Base-by-base conservation (phyloP, 2,797 vertebrate species). In the Phalanger gymnotis region DNA sequence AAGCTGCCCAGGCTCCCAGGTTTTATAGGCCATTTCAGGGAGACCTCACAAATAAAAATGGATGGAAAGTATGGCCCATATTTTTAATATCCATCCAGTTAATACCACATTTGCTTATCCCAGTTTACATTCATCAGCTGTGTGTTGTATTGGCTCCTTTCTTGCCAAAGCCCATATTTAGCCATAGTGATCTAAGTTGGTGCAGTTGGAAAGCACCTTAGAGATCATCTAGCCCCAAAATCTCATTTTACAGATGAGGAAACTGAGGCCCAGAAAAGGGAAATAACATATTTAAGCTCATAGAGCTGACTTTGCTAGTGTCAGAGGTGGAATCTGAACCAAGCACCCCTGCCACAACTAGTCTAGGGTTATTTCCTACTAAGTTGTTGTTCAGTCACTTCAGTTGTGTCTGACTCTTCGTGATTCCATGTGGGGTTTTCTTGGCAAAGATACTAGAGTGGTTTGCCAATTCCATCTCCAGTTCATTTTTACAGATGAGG, bases 1-100 rank as follows among this genome's bases (percentile, higher is more conserved):
- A 98, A 97, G 87, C 95, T 96, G 97, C 96, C 95, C 94, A 97
- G 94, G 92, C 96, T 98, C 97, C 98, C 56, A 93, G 94, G 93
- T 97, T 98, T 98, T 98, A 98, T 94, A 96, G 97, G 94, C 94
- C 58, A 73, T 98, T 98, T 97, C 97, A 97, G 97, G 98, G 98
- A 97, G 98, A 98, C 96, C 98, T 97, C 97, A 97, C 97, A 98
- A 97, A 98, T 95, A 95, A 98, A 98, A 97, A 92, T 0, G 52
- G 34, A 55, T 91, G 93, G 96, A 96, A 98, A 97, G 95, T 92
- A 81, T 16, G 53, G 53, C 30, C 93, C 89, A 0, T 56, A n/a
- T 55, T 98, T 98, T 98, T 96, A 97, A 94, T 96, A 95, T 61
- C 53, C 5, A 0, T 40, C 28, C 10, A 12, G 54, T 93, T 95